These are phyloP conservation scores for Lepeophtheirus salmonis DNA, from an alignment of 1,140 invertebrate species.

Conservation along the genomic window DNA sequence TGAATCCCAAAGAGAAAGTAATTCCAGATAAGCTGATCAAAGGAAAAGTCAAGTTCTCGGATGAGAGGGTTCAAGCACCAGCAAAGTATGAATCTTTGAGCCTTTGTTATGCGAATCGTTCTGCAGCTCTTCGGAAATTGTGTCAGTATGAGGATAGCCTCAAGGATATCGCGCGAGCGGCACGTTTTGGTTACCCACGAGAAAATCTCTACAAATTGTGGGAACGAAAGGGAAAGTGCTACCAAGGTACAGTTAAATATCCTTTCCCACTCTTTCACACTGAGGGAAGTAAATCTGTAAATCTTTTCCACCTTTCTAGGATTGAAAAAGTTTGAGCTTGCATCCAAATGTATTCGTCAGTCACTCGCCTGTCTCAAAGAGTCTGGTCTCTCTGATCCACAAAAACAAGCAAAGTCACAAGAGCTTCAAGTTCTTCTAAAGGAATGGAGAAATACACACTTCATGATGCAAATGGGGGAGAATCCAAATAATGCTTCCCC, in stretches of 20 bases:
- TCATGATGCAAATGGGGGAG: background rate
- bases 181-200: slow-evolving; percentile 11
- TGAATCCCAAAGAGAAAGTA: background rate
- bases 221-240: slow-evolving; percentile 13
- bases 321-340: slow-evolving; percentile 3
- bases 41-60: too few species aligned
- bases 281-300: too few species aligned
- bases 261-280: too few species aligned
- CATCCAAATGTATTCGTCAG: slow-evolving; percentile 6
- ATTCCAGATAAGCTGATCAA: background rate
- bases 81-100: background rate
- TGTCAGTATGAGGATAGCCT: slow-evolving; percentile 13
- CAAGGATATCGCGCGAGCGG: slow-evolving; percentile 1
- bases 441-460: background rate
- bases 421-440: slow-evolving; percentile 8
- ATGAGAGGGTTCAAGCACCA: too few species aligned
- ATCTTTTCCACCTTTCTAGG: too few species aligned
- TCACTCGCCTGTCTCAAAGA: slow-evolving; percentile 1
- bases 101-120: slow-evolving; percentile 10
- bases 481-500: too few species aligned
- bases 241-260: too few species aligned
- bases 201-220: slow-evolving; percentile 12
- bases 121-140: slow-evolving; percentile 2
- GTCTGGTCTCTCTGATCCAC: background rate
- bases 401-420: background rate